A percentile compares a stretch with the other conserved stretches of the same genome.
phyloP scores from a whole-genome alignment of 2,797 vertebrate species.

The Buphagus erythrorhynchus region DNA sequence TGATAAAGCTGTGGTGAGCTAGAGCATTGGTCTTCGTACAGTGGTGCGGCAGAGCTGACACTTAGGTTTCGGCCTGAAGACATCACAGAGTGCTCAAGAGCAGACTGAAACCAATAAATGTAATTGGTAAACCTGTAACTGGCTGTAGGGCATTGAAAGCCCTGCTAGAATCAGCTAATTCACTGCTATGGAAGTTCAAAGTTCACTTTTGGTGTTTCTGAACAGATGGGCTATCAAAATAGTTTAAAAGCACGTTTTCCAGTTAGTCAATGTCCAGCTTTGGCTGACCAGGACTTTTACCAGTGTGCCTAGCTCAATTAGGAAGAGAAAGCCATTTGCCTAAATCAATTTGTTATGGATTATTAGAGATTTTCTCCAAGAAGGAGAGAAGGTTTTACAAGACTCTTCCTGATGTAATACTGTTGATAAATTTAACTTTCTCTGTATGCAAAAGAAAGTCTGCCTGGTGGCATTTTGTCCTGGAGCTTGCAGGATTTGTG shows the following conservation, averaged over 20 bases:
- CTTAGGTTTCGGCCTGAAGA: neutral
- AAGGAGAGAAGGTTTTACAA: neutral
- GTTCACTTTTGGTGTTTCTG: neutral
- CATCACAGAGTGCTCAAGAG: rapidly evolving
- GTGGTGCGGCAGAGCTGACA: neutral
- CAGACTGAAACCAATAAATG: neutral
- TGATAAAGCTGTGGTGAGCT: neutral
- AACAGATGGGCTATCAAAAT: neutral
- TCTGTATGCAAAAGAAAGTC: neutral
- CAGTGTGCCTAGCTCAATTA: neutral
- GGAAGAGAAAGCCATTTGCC: neutral
- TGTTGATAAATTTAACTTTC: neutral
- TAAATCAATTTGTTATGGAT: neutral
- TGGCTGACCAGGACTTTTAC: neutral
- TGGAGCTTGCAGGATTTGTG: neutral
- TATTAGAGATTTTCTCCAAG: neutral
- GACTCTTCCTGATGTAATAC: neutral
- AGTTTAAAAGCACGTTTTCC: neutral
- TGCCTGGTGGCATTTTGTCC: neutral
- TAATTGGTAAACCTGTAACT: neutral
- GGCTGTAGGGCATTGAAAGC: neutral
- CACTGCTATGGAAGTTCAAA: neutral
- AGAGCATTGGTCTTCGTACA: neutral
- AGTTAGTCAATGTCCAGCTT: neutral
- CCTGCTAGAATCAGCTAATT: neutral